phyloP scores from a whole-genome alignment of 2,113 vertebrate species.

The Marmota monax region DNA sequence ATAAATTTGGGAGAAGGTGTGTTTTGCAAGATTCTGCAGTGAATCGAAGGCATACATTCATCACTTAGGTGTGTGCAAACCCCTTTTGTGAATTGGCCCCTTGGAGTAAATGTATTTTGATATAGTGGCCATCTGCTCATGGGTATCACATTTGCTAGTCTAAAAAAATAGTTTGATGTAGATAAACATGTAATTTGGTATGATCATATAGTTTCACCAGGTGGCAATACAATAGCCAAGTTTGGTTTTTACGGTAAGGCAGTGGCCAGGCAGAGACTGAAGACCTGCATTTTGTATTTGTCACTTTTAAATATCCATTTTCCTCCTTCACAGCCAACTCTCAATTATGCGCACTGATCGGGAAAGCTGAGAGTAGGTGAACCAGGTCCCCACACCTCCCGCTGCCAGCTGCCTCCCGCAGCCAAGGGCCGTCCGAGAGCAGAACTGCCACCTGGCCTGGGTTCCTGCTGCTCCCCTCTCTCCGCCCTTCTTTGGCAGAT shows the following conservation, averaged over 20 bases:
- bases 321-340: background rate
- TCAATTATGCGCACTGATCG: background rate
- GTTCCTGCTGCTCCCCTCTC: background rate
- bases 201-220: constrained; percentile 81
- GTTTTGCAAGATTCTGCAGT: constrained; percentile 68
- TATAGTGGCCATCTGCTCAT: constrained; percentile 88
- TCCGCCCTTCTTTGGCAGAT: background rate
- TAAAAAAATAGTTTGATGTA: constrained; percentile 81
- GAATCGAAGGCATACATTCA: constrained; percentile 78
- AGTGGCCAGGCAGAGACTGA: constrained; percentile 45
- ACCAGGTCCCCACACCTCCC: background rate
- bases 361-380: background rate
- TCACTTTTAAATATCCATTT: constrained; percentile 70
- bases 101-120: constrained; percentile 86
- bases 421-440: background rate
- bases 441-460: background rate
- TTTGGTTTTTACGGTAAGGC: constrained; percentile 73
- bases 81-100: constrained; percentile 83
- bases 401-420: background rate
- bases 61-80: constrained; percentile 84
- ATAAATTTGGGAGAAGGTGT: constrained; percentile 76
- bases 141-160: constrained; percentile 83
- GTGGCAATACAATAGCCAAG: constrained; percentile 78
- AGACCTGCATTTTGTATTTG: constrained; percentile 41
- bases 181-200: constrained; percentile 82